phyloP scores from a whole-genome alignment of 2,113 vertebrate species.

The Rousettus leschenaultii region DNA sequence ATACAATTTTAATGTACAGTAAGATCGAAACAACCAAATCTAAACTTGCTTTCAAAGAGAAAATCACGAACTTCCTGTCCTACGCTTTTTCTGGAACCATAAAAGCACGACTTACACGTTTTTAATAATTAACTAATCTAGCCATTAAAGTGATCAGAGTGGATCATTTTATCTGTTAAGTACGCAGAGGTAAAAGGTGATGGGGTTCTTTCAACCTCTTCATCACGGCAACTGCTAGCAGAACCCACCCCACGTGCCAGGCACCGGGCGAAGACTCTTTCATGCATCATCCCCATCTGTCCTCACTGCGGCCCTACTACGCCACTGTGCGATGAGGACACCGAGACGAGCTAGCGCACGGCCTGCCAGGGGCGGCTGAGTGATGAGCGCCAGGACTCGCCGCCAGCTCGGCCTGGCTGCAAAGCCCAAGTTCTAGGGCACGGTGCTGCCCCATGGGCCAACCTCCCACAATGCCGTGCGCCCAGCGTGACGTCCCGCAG shows the following conservation, averaged over 20 bases:
- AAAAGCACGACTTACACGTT: neutral
- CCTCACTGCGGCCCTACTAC: accelerated
- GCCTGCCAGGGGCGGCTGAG: accelerated
- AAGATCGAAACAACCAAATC: neutral
- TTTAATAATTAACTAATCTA: neutral
- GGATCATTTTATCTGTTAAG: neutral
- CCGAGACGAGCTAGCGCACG: neutral
- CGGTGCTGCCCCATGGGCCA: neutral
- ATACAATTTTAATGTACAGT: neutral
- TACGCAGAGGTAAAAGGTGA: neutral
- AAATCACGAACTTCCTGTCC: neutral
- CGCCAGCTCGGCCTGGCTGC: accelerated
- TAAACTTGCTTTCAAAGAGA: neutral
- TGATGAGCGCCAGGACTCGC: too few relatives aligned
- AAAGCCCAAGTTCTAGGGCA: neutral
- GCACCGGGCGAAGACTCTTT: accelerated
- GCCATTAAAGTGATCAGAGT: neutral
- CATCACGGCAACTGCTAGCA: accelerated
- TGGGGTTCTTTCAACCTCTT: neutral
- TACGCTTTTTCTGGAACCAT: neutral
- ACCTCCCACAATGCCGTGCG: accelerated
- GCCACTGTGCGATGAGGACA: neutral
- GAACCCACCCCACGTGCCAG: accelerated
- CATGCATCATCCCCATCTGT: accelerated
- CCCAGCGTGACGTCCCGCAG: accelerated